These are phyloP conservation scores for Patiria pectinifera DNA, from an alignment of 53 echinoderm and acorn worm species.

Conservation along the genomic window DNA sequence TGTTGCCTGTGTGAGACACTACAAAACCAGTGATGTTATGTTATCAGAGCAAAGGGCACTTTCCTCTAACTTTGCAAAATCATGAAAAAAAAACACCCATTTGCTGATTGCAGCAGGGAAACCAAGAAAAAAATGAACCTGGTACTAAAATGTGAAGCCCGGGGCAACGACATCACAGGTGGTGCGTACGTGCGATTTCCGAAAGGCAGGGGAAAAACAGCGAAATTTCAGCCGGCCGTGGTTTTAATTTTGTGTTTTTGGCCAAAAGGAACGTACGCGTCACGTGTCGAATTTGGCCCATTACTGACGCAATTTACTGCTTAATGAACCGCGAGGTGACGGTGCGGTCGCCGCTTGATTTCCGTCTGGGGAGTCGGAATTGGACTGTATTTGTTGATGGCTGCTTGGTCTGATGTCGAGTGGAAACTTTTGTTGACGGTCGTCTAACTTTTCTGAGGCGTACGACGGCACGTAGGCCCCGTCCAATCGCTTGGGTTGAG, in stretches of 20 bases:
- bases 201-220: background rate
- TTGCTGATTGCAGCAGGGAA: background rate
- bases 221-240: background rate
- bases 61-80: background rate
- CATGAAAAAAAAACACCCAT: background rate
- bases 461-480: background rate
- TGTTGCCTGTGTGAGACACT: background rate
- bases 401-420: background rate
- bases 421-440: background rate
- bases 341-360: background rate
- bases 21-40: background rate
- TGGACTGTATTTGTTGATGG: background rate
- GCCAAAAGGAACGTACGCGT: background rate
- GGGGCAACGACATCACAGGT: background rate
- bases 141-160: background rate
- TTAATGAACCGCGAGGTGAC: background rate
- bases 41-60: background rate
- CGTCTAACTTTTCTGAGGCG: background rate
- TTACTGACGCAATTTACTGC: constrained; percentile 1
- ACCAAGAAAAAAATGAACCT: background rate
- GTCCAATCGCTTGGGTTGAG: too few relatives aligned
- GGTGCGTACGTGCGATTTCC: background rate
- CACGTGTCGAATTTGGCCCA: constrained; percentile 5
- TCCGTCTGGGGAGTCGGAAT: background rate
- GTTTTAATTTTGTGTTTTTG: background rate